A percentile compares a stretch with the other conserved stretches of the same genome.
phyloP scores from a whole-genome alignment of 2,113 vertebrate species.

The Indri indri region DNA sequence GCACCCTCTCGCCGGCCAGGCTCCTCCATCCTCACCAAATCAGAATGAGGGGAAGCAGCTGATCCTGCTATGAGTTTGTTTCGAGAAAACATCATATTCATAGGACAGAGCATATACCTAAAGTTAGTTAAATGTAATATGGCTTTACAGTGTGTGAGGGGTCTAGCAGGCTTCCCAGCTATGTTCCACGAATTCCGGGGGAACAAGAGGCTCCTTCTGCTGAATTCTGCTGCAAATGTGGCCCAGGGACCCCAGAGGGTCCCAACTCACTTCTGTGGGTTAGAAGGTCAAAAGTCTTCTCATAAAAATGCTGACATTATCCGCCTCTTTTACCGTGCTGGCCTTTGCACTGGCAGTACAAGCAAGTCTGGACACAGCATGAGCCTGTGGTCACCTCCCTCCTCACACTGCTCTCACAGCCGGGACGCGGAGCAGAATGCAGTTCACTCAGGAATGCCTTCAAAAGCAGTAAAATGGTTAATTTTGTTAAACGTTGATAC shows the following conservation, averaged over 20 bases:
- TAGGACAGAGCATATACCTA: accelerated
- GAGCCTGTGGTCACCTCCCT: background rate
- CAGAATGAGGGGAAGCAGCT: accelerated
- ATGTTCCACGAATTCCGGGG: background rate
- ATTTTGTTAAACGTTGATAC: accelerated
- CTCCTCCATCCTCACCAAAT: accelerated
- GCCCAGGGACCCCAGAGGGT: accelerated
- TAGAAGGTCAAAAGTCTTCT: background rate
- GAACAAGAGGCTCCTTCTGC: background rate
- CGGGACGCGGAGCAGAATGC: background rate
- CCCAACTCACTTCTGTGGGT: background rate
- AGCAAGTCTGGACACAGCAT: accelerated
- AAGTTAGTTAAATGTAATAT: background rate
- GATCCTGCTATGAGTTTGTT: accelerated
- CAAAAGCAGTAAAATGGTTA: accelerated
- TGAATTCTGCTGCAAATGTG: background rate
- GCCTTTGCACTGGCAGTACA: accelerated
- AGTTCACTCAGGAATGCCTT: accelerated
- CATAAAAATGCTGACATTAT: accelerated
- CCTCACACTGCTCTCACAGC: accelerated
- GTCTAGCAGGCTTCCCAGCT: background rate
- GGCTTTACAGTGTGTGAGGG: background rate
- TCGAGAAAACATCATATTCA: accelerated
- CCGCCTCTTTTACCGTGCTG: accelerated
- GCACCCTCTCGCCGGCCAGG: background rate